Evolutionary conservation across 2,113 vertebrate genomes (phyloP), one percentile per base, ranked within the genome.

Genomic region (Etia nguti): DNA sequence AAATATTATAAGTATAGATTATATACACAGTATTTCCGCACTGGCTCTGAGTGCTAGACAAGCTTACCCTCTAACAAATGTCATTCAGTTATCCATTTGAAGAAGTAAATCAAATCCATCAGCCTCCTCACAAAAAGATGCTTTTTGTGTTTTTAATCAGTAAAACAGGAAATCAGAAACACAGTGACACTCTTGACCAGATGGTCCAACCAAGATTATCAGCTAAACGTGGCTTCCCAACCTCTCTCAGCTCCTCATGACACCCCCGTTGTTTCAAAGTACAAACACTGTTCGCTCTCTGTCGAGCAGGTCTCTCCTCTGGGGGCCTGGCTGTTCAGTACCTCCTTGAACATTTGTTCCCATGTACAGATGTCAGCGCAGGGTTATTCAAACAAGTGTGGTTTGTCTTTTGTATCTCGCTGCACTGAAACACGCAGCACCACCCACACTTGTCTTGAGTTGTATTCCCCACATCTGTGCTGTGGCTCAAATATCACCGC

Each of bases 391-490:
- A 87, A 91, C 90, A 90, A 93, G 75, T n/a, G 65, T 56, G 85
- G 90, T 89, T 94, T 92, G 87, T 92, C 83, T 90, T 91, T 89
- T 90, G 88, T 80, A 90, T 90, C 87, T 85, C 41, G 80, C 84
- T 94, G 89, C 86, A 79, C 73, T 90, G 85, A 90, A 94, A 86
- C 90, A 70, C 79, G 31, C 90, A 79, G 89, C 88, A 89, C 90
- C 90, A 88, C 88, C 88, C 93, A 91, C 90, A 84, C 89, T 90
- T 86, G 70, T 93, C 90, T 89, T 65, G 20, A 88, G 80, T 83
- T 55, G 57, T 84, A 80, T 93, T 91, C 89, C 92, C 92, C 92
- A 96, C 94, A 95, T 95, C 92, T 95, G 94, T 90, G 90, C 81
- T 43, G 55, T 41, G 88, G 93, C 90, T 96, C 94, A 93, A 83